These are phyloP conservation scores for Leptodirus hochenwartii DNA, from an alignment of 2,888 invertebrate species.

Conservation along the genomic window DNA sequence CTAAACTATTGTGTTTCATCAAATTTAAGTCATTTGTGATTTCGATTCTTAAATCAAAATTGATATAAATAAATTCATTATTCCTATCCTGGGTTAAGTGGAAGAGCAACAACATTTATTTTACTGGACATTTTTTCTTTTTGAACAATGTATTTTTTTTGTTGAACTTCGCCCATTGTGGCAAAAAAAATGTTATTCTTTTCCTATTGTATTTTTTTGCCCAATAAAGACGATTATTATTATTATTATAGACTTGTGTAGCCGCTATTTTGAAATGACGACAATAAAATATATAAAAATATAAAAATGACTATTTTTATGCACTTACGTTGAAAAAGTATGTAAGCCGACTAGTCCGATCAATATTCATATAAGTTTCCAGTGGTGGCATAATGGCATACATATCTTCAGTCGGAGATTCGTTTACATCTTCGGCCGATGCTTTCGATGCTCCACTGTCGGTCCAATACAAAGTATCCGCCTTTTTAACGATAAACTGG, in stretches of 20 bases:
- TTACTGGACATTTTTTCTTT: too few species aligned
- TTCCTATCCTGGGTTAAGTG: too few species aligned
- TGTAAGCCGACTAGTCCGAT: conserved; percentile 54
- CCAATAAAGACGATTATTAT: too few species aligned
- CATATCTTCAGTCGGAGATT: conserved; percentile 38
- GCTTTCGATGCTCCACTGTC: conserved; percentile 32
- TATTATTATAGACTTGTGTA: background rate
- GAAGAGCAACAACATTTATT: too few species aligned
- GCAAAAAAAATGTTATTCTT: too few species aligned
- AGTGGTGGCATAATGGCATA: conserved; percentile 74
- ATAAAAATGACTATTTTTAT: conserved; percentile 3
- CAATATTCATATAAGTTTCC: conserved; percentile 67
- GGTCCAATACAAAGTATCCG: conserved; percentile 52
- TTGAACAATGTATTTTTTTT: too few species aligned
- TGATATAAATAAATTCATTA: too few species aligned
- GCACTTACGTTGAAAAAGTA: conserved; percentile 63
- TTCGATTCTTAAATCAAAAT: too few species aligned
- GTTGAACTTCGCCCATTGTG: too few species aligned
- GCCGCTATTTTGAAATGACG: background rate
- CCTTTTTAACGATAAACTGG: conserved; percentile 75
- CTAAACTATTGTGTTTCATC: too few species aligned
- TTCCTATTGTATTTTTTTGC: too few species aligned
- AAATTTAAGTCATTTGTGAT: too few species aligned
- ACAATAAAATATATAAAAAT: background rate
- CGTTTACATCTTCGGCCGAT: conserved; percentile 30